These are phyloP conservation scores for Pogonomyrmex barbatus DNA, from an alignment of 1,140 invertebrate genomes.

Conservation along the genomic window DNA sequence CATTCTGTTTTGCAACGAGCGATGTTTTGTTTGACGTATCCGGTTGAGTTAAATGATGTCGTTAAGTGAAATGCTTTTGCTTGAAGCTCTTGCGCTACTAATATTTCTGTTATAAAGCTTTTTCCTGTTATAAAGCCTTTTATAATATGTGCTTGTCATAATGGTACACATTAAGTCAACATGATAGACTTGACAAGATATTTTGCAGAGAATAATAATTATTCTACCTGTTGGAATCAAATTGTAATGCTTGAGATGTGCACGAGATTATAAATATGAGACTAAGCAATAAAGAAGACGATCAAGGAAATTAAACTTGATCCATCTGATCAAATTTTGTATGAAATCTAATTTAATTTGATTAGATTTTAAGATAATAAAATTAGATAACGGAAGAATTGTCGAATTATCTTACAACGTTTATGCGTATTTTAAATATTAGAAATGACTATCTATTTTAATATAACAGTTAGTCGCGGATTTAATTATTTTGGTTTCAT, in stretches of 20 bases:
- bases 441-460: not conserved
- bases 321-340: not conserved
- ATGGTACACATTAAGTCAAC: not conserved
- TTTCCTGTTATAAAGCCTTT: not conserved
- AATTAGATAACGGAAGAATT: not conserved
- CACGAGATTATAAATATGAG: not conserved
- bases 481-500: slow-evolving; percentile 24
- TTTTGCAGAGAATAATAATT: not conserved
- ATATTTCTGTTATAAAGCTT: not conserved
- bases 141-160: not conserved
- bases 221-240: not conserved
- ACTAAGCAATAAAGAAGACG: not conserved
- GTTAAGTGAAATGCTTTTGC: slow-evolving; percentile 13
- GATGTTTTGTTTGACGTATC: slow-evolving; percentile 35
- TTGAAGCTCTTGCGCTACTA: not conserved
- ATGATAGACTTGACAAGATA: not conserved
- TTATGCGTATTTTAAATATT: not conserved
- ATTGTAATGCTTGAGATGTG: slow-evolving; percentile 7
- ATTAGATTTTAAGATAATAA: not conserved
- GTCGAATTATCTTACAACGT: not conserved
- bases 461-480: not conserved
- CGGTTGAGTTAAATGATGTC: slow-evolving; percentile 30
- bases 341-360: not conserved
- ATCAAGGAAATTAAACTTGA: slow-evolving; percentile 26
- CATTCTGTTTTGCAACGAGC: slow-evolving; percentile 16